phyloP scores from a whole-genome alignment of 92 coral and sea anemone genomes.

The Phenganax marumi region DNA sequence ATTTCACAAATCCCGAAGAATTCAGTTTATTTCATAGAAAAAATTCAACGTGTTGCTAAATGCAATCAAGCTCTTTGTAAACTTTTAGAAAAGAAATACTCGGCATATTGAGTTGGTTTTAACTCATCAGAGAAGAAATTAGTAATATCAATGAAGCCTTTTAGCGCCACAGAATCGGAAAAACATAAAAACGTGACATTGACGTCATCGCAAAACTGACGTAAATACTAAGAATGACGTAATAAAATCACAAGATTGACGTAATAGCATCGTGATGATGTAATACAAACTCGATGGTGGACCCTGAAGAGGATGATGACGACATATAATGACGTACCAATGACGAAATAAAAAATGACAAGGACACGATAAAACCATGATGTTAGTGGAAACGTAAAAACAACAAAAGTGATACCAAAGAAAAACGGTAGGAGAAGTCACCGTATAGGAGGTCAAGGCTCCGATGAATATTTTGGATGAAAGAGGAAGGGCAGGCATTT shows the following conservation, averaged over 20 bases:
- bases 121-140: no score
- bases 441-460: neutral
- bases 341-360: neutral
- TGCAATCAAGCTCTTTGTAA: neutral
- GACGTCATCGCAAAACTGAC: neutral
- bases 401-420: neutral
- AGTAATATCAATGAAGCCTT: neutral
- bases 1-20: neutral
- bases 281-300: neutral
- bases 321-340: neutral
- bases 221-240: neutral
- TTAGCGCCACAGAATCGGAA: neutral
- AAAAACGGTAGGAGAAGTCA: neutral
- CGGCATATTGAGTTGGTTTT: neutral
- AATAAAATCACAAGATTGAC: neutral
- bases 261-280: no score
- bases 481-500: conserved; percentile 42
- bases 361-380: neutral
- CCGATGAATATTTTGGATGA: conserved; percentile 54
- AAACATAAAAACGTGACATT: neutral
- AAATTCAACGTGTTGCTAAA: no score
- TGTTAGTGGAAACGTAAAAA: no score
- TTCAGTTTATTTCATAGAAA: neutral
- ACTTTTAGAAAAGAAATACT: neutral
- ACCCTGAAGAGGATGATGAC: neutral